These are phyloP conservation scores for Leuctra nigra DNA, from an alignment of 2,888 invertebrate genomes.

Conservation along the genomic window DNA sequence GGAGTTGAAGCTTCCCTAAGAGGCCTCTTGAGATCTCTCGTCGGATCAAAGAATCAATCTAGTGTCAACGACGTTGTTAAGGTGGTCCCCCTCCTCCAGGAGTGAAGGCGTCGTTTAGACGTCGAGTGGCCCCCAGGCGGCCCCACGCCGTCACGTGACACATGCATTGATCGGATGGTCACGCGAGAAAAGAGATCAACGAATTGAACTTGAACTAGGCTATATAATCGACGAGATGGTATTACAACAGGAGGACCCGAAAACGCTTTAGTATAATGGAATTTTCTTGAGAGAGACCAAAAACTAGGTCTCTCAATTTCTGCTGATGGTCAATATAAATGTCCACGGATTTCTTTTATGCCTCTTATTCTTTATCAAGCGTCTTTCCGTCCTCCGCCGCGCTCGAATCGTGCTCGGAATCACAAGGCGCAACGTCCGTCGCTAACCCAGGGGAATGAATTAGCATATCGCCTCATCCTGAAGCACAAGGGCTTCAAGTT, in stretches of 20 bases:
- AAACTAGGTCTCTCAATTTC: constrained; percentile 4
- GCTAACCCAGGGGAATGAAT: not conserved
- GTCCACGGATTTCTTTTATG: not conserved
- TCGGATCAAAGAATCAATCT: constrained; percentile 11
- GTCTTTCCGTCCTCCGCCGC: not conserved
- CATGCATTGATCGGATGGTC: not conserved
- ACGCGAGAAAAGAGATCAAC: constrained; percentile 4
- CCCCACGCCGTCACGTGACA: not conserved
- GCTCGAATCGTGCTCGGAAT: constrained; percentile 4
- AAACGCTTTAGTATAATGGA: constrained; percentile 7
- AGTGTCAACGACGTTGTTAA: constrained; percentile 1
- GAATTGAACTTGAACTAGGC: constrained; percentile 3
- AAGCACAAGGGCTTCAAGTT: too few species aligned
- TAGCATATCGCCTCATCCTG: not conserved
- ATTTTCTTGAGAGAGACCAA: constrained; percentile 2
- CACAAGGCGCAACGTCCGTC: too few species aligned
- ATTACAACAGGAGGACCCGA: not conserved
- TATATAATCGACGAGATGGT: not conserved
- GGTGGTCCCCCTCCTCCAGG: too few species aligned
- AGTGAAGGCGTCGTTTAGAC: constrained; percentile 1
- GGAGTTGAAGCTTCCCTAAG: too few species aligned
- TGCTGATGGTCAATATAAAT: constrained; percentile 7
- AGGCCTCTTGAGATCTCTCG: too few species aligned
- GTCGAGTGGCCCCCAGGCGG: constrained; percentile 2
- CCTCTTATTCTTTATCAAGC: constrained; percentile 5